These are phyloP conservation scores for Drosophila melanica DNA, from an alignment of 1,140 invertebrate species.

Conservation along the genomic window DNA sequence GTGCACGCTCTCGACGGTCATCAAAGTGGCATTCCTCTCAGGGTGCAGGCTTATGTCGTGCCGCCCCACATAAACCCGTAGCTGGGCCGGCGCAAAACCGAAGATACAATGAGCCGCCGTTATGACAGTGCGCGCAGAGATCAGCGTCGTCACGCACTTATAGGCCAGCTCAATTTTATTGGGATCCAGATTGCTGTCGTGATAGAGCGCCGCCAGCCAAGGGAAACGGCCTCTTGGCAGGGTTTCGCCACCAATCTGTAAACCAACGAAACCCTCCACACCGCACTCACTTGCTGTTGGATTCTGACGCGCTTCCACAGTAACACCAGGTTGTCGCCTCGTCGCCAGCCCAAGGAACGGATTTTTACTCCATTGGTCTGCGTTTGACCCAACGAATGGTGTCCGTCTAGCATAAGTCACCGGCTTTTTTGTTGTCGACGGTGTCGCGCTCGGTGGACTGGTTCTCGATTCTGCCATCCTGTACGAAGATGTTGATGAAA, in stretches of 20 bases:
- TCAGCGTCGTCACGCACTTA: constrained; percentile 60
- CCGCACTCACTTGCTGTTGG: constrained; percentile 40
- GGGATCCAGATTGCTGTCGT: constrained; percentile 37
- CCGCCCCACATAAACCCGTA: constrained; percentile 65
- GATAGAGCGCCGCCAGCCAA: constrained; percentile 88
- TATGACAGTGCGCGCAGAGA: constrained; percentile 61
- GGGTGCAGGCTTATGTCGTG: constrained; percentile 61
- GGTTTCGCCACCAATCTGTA: constrained; percentile 85
- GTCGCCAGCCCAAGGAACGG: constrained; percentile 32
- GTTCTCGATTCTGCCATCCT: neutral
- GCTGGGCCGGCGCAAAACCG: constrained; percentile 13
- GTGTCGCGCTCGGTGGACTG: neutral
- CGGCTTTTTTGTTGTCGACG: neutral
- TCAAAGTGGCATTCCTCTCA: constrained; percentile 43
- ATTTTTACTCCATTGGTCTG: constrained; percentile 12
- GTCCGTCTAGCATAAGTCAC: neutral
- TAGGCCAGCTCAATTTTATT: constrained; percentile 38
- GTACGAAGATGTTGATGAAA: constrained; percentile 3
- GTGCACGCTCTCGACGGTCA: constrained; percentile 40
- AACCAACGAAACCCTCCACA: constrained; percentile 45
- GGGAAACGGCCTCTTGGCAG: constrained; percentile 87
- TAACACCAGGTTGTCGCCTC: neutral
- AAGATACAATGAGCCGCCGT: constrained; percentile 74
- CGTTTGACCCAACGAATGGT: neutral
- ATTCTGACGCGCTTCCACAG: neutral